These are phyloP conservation scores for Cristatella mucedo DNA, from an alignment of 2,888 invertebrate species.

Conservation along the genomic window DNA sequence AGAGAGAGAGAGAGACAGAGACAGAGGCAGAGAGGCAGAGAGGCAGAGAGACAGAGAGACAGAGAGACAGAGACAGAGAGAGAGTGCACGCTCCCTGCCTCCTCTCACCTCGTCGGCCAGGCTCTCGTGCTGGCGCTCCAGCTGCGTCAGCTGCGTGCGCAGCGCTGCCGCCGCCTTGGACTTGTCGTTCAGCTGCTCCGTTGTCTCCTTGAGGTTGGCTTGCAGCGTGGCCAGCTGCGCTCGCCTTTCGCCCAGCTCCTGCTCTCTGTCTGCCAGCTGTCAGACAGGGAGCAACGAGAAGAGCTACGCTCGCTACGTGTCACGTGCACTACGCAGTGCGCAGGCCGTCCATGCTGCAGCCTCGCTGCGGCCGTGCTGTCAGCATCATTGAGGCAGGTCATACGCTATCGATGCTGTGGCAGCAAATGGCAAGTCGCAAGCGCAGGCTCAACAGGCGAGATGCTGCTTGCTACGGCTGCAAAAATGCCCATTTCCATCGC, in stretches of 20 bases:
- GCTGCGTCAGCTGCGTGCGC: conserved; percentile 26
- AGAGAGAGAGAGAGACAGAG: no score
- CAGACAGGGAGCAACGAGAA: conserved; percentile 9
- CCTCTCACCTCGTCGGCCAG: conserved; percentile 28
- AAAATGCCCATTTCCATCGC: no score
- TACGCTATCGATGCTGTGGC: no score
- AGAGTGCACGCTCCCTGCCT: no score
- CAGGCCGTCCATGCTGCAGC: neutral
- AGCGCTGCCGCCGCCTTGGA: conserved; percentile 25
- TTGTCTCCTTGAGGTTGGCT: conserved; percentile 33
- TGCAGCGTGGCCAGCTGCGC: conserved; percentile 31
- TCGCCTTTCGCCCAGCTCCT: conserved; percentile 26
- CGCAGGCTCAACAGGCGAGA: no score
- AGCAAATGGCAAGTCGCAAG: no score
- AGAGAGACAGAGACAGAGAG: conserved; percentile 2
- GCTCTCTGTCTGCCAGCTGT: conserved; percentile 28
- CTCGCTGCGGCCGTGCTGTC: neutral
- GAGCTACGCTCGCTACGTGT: neutral
- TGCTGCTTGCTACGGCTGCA: no score
- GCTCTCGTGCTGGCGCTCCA: conserved; percentile 26
- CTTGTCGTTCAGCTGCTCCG: conserved; percentile 31
- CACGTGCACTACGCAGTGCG: conserved; percentile 5
- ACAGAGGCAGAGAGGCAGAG: neutral
- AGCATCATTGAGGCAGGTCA: no score
- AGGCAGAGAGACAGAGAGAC: no score